Conservation (phyloP, 2,888 invertebrate genomes). For the Eupelmus urozonus region DNA sequence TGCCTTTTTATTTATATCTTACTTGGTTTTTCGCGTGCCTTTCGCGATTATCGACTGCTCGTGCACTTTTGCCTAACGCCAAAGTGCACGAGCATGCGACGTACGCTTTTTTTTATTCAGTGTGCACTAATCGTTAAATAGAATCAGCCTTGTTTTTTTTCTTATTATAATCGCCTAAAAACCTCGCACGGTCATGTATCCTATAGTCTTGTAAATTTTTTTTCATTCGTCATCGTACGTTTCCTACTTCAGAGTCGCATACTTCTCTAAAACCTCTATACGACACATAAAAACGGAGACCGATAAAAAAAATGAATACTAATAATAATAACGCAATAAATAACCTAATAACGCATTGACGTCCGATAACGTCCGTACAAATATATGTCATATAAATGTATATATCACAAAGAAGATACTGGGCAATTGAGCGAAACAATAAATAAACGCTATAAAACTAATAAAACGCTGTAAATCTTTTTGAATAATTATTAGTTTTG, state of each 20-base stretch:
- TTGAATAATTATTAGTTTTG: slow-evolving; percentile 6
- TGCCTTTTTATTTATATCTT: slow-evolving; percentile 48
- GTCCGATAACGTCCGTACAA: slow-evolving; percentile 40
- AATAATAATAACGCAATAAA: slow-evolving; percentile 53
- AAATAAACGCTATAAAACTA: slow-evolving; percentile 55
- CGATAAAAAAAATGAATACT: slow-evolving; percentile 51
- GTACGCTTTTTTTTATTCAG: slow-evolving; percentile 41
- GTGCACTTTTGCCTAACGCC: not conserved
- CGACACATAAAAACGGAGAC: slow-evolving; percentile 37
- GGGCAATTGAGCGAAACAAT: slow-evolving; percentile 63
- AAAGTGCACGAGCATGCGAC: slow-evolving; percentile 7
- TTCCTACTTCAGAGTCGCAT: slow-evolving; percentile 55
- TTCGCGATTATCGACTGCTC: slow-evolving; percentile 7
- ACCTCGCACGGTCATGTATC: slow-evolving; percentile 51
- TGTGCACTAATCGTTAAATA: slow-evolving; percentile 66
- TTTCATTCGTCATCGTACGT: slow-evolving; percentile 54
- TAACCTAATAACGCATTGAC: slow-evolving; percentile 53
- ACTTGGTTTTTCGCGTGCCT: slow-evolving; percentile 38
- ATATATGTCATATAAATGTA: slow-evolving; percentile 45
- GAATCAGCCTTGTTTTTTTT: slow-evolving; percentile 72
- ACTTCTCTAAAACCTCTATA: slow-evolving; percentile 41
- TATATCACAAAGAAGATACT: slow-evolving; percentile 71
- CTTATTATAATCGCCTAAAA: slow-evolving; percentile 47
- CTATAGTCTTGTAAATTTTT: slow-evolving; percentile 53
- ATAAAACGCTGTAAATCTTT: slow-evolving; percentile 31